Percentiles rank a stretch among this genome's conserved stretches.
Evolutionary conservation across 2,888 invertebrate genomes (phyloP).

Genomic region (Ligdia adustata): DNA sequence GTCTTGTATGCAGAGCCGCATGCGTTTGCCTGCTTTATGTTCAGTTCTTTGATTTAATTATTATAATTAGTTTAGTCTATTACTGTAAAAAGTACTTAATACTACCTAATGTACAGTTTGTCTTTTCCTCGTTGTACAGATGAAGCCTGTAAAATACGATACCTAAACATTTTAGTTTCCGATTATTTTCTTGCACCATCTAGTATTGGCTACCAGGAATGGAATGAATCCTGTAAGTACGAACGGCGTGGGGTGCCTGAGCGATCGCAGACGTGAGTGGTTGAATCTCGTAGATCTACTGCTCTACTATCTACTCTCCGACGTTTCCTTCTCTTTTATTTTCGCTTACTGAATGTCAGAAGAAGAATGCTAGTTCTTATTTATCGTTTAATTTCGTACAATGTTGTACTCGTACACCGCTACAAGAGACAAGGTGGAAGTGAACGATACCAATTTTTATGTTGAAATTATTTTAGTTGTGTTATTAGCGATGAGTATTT

Average conservation of each 20-base stretch:
- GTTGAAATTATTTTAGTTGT: constrained; percentile 66
- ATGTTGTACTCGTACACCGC: constrained; percentile 49
- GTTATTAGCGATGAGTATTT: constrained; percentile 76
- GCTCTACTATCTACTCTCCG: constrained; percentile 45
- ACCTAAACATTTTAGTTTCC: constrained; percentile 84
- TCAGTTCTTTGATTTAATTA: constrained; percentile 82
- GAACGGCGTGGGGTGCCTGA: constrained; percentile 44
- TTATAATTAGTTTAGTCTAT: constrained; percentile 81
- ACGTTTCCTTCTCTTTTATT: constrained; percentile 66
- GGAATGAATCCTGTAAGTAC: constrained; percentile 79
- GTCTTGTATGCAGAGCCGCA: constrained; percentile 86
- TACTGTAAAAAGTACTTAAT: constrained; percentile 78
- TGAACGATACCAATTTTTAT: constrained; percentile 59
- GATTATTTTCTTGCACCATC: constrained; percentile 88
- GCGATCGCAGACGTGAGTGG: constrained; percentile 56
- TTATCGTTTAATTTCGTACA: constrained; percentile 48
- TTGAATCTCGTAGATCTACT: constrained; percentile 50
- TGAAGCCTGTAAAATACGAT: constrained; percentile 78
- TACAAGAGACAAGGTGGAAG: constrained; percentile 60
- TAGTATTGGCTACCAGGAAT: constrained; percentile 89
- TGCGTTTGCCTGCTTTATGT: constrained; percentile 89
- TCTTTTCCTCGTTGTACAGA: constrained; percentile 81
- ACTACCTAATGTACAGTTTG: constrained; percentile 79
- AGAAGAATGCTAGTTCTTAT: constrained; percentile 61
- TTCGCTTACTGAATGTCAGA: constrained; percentile 76